These are phyloP conservation scores for Philhelius pedissequus DNA, from an alignment of 2,888 invertebrate genomes.

Conservation along the genomic window DNA sequence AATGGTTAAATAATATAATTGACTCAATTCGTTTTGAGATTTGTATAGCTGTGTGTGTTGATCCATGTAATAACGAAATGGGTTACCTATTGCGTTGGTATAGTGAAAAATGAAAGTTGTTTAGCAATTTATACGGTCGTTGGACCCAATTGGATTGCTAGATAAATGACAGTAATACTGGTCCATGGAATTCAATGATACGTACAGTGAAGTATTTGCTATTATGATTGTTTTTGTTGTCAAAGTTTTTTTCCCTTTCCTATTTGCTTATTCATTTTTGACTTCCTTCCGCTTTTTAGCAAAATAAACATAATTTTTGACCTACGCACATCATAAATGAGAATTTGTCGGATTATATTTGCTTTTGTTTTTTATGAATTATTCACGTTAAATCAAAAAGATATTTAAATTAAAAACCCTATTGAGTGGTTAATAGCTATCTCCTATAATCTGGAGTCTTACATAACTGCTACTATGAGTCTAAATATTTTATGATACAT, in stretches of 20 bases:
- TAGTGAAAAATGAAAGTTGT: slow-evolving; percentile 62
- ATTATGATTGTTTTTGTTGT: neutral
- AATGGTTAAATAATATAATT: slow-evolving; percentile 49
- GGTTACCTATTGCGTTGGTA: slow-evolving; percentile 34
- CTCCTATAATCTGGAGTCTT: too few species aligned
- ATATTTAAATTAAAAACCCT: too few species aligned
- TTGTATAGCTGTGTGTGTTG: neutral
- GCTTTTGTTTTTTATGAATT: neutral
- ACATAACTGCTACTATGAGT: too few species aligned
- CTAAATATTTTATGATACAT: too few species aligned
- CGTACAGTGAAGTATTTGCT: neutral
- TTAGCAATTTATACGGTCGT: slow-evolving; percentile 47
- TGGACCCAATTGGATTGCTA: slow-evolving; percentile 40
- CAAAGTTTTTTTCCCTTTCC: neutral
- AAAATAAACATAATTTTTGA: neutral
- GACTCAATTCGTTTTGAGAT: neutral
- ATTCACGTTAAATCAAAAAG: neutral
- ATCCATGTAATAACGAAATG: slow-evolving; percentile 25
- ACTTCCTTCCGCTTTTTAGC: slow-evolving; percentile 48
- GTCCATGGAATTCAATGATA: slow-evolving; percentile 7
- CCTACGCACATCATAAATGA: neutral
- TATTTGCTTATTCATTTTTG: neutral
- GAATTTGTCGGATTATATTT: neutral
- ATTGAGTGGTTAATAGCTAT: too few species aligned
- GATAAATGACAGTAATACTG: slow-evolving; percentile 3